These are phyloP conservation scores for Odontamblyopus lacepedii DNA, from an alignment of 2,797 vertebrate genomes.

Conservation along the genomic window DNA sequence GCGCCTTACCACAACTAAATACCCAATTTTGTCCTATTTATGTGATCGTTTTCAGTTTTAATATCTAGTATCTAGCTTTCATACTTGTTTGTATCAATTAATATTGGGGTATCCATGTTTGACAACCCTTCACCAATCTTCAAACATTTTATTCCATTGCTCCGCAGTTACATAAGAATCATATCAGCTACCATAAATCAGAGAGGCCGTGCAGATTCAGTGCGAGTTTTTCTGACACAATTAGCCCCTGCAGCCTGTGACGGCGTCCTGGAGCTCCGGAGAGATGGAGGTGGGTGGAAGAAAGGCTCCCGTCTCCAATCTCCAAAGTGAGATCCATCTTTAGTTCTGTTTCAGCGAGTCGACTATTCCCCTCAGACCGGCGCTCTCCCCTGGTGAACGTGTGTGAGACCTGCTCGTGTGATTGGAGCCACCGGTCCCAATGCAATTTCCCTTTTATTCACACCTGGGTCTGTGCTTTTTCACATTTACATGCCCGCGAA, in stretches of 20 bases:
- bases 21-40: no score
- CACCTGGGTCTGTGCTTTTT: conserved; percentile 18
- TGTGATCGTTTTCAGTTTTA: no score
- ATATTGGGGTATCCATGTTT: no score
- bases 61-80: no score
- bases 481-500: conserved; percentile 12
- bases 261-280: conserved; percentile 16
- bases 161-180: conserved; percentile 16
- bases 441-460: conserved; percentile 39
- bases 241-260: conserved; percentile 43
- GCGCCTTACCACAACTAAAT: no score
- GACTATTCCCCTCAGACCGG: conserved; percentile 45
- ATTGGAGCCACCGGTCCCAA: conserved; percentile 35
- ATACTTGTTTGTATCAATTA: no score
- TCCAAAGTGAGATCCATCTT: conserved; percentile 39
- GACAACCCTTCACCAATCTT: no score
- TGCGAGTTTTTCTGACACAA: conserved; percentile 38
- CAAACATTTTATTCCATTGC: background rate
- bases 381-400: conserved; percentile 39
- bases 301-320: conserved; percentile 32
- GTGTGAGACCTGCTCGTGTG: conserved; percentile 36
- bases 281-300: conserved; percentile 32
- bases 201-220: conserved; percentile 22
- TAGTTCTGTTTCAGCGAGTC: conserved; percentile 55
- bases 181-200: conserved; percentile 14